A percentile compares a stretch with the other conserved stretches of the same genome.
These are phyloP conservation scores for Scaptodrosophila lebanonensis DNA, from an alignment of 1,140 invertebrate genomes.

Conservation along the genomic window DNA sequence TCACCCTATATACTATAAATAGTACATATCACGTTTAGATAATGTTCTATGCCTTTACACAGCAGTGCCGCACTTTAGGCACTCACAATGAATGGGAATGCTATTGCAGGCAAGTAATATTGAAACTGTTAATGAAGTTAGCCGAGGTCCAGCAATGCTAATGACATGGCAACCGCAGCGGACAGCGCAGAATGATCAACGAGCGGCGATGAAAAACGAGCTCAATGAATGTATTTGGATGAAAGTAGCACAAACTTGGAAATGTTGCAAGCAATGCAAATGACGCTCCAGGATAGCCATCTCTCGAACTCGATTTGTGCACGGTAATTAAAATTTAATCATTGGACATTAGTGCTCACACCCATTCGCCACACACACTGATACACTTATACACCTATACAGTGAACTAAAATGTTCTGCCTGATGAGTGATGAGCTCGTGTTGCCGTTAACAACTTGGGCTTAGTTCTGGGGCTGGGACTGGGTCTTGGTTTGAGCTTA, in stretches of 20 bases:
- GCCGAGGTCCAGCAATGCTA: no score
- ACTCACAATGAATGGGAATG: conserved; percentile 17
- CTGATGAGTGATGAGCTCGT: conserved; percentile 5
- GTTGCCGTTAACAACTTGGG: conserved; percentile 15
- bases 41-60: no score
- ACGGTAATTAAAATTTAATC: conserved; percentile 74
- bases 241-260: conserved; percentile 35
- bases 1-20: no score
- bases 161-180: conserved; percentile 23
- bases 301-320: conserved; percentile 65
- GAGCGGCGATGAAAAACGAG: conserved; percentile 11
- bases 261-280: no score
- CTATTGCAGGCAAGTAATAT: conserved; percentile 32
- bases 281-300: conserved; percentile 11
- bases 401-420: neutral
- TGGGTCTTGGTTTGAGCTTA: no score
- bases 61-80: no score
- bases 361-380: conserved; percentile 10
- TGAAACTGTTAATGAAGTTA: conserved; percentile 71
- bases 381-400: neutral
- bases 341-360: conserved; percentile 67
- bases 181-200: conserved; percentile 51
- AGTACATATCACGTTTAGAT: no score
- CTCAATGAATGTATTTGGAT: conserved; percentile 18
- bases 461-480: conserved; percentile 11